phyloP scores from a whole-genome alignment of 2,113 vertebrate species.

The Xyrauchen texanus region DNA sequence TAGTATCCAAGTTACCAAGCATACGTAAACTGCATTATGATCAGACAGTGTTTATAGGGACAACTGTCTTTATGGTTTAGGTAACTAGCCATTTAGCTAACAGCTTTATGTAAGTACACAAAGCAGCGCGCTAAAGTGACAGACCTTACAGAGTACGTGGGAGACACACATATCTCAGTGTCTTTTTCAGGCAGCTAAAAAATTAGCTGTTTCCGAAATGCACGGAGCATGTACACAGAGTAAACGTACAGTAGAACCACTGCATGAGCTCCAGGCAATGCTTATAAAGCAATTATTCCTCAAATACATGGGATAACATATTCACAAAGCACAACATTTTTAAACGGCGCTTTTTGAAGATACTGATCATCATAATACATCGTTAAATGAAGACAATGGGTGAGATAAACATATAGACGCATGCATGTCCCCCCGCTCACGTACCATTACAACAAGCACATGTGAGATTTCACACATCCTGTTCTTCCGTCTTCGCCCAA shows the following conservation, averaged over 20 bases:
- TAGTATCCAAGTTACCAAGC: no score
- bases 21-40: background rate
- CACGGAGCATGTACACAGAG: background rate
- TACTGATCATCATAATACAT: background rate
- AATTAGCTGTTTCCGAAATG: background rate
- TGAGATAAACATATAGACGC: conserved; percentile 38
- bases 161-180: background rate
- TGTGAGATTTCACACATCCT: conserved; percentile 59
- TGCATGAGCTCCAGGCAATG: conserved; percentile 22
- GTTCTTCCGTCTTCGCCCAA: conserved; percentile 68
- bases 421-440: conserved; percentile 69
- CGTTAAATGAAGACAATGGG: conserved; percentile 1
- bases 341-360: background rate
- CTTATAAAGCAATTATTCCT: conserved; percentile 1
- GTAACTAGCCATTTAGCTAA: conserved; percentile 16
- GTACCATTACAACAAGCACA: conserved; percentile 65
- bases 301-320: conserved; percentile 13
- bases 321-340: conserved; percentile 6
- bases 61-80: background rate
- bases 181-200: background rate
- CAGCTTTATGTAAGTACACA: background rate
- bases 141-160: background rate
- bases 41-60: background rate
- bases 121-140: background rate
- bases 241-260: background rate